Percentiles rank a stretch among this genome's conserved stretches.
Conservation (phyloP, 2,797 vertebrate genomes). For the Otus scops region DNA sequence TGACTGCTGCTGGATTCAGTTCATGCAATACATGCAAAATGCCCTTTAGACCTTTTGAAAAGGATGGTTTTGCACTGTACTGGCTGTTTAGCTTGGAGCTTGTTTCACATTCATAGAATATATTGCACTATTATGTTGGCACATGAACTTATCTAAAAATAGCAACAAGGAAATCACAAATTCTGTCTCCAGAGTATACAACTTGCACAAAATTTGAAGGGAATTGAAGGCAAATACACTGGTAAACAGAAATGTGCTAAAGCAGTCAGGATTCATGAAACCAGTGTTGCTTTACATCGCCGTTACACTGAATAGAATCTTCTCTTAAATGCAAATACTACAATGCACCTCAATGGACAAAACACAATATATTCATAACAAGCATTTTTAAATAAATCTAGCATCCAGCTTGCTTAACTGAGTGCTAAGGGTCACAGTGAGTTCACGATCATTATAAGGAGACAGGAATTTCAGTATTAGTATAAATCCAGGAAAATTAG, state of each 20-base stretch:
- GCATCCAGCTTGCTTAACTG: neutral
- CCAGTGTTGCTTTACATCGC: neutral
- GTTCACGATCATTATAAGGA: neutral
- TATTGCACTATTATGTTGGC: neutral
- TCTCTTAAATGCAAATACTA: neutral
- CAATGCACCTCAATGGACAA: neutral
- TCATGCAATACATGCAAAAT: neutral
- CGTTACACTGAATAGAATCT: neutral
- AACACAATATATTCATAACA: neutral
- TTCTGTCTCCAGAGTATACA: neutral
- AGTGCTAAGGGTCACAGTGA: neutral
- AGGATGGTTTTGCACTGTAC: neutral
- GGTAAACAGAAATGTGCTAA: neutral
- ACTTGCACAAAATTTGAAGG: neutral
- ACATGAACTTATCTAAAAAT: neutral
- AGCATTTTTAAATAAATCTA: neutral
- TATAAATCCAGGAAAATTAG: neutral
- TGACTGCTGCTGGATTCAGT: slow-evolving; percentile 6
- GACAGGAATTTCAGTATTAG: neutral
- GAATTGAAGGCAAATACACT: neutral
- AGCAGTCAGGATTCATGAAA: neutral
- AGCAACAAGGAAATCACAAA: neutral
- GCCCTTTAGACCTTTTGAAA: neutral
- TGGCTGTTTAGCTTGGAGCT: neutral
- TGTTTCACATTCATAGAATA: neutral